Percentiles rank a stretch among this genome's conserved stretches.
Conservation (phyloP, 2,888 invertebrate genomes). For the Adelognathus sp. region DNA sequence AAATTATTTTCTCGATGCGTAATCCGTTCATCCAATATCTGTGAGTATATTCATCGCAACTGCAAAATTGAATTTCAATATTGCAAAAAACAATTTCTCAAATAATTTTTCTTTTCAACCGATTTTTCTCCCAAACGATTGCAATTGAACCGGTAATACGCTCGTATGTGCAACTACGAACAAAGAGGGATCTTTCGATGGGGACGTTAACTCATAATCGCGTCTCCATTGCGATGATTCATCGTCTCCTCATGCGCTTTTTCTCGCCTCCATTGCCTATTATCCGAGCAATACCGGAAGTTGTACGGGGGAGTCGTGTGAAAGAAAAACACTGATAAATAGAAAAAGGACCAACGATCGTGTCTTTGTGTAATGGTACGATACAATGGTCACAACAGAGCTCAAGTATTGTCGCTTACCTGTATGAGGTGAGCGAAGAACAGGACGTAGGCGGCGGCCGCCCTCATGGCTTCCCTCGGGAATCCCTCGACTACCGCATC, state of each 20-base stretch:
- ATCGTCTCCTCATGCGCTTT: conserved; percentile 11
- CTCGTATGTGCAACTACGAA: no score
- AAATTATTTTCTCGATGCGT: no score
- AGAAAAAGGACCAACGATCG: conserved; percentile 6
- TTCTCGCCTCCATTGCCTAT: background rate
- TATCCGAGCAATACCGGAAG: conserved; percentile 41
- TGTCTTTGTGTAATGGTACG: background rate
- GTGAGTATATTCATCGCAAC: no score
- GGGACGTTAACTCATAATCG: no score
- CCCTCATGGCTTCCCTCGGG: conserved; percentile 81
- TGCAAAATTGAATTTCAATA: no score
- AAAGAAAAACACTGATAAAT: background rate
- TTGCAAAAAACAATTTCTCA: no score
- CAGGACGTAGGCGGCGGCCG: conserved; percentile 81
- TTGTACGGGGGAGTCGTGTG: conserved; percentile 12
- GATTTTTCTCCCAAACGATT: no score
- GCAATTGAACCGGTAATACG: no score
- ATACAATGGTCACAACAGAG: conserved; percentile 9
- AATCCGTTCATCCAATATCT: no score
- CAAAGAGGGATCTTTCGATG: no score
- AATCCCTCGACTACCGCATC: conserved; percentile 81
- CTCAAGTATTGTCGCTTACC: conserved; percentile 67
- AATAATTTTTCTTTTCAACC: no score
- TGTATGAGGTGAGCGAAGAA: conserved; percentile 81
- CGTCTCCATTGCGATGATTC: conserved; percentile 22